Base-by-base conservation (phyloP, 2,113 vertebrate species). In the Pelecanoides urinatrix region DNA sequence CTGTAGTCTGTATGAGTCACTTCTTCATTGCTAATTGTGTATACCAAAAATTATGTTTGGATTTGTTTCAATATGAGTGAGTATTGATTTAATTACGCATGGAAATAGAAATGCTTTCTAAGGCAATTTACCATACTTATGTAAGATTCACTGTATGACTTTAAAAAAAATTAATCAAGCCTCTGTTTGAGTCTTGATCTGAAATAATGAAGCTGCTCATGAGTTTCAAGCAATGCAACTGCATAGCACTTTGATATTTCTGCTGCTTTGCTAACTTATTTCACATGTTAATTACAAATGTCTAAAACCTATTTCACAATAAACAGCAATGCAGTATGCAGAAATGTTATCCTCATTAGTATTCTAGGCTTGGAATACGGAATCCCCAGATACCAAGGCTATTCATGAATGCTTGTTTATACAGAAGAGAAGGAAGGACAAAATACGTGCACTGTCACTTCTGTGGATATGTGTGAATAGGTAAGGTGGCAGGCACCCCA, bases 51-150 rank as follows among this genome's bases (percentile, higher is more conserved):
- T 36, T 9, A 42, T 40, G 26, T 66, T 83, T 79, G 38, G 27
- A 75, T 85, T 92, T 94, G 14, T 81, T 95, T 90, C 0, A 0
- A 86, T 53, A 25, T 75, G 90, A 96, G 14, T 56, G 61, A 85
- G 15, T 72, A 91, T 81, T 91, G 66, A 79, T 77, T 96, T 91
- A 95, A 88, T 96, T 71, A 78, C 53, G 25, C 32, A 47, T 83
- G 23, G 67, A 89, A 82, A 65, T 42, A 82, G 49, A 68, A 67
- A 65, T 66, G 70, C 34, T 93, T 92, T 96, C 66, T 88, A 78
- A 91, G 50, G 58, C 74, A 84, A 82, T 91, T 93, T 93, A 56
- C 74, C 17, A 44, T 78, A 61, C 49, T 53, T 82, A 70, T 58
- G 36, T 82, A 34, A 88, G 84, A 70, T 70, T 94, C 62, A 70